phyloP scores from a whole-genome alignment of 2,797 vertebrate species.

The Bradypodion ventrale region DNA sequence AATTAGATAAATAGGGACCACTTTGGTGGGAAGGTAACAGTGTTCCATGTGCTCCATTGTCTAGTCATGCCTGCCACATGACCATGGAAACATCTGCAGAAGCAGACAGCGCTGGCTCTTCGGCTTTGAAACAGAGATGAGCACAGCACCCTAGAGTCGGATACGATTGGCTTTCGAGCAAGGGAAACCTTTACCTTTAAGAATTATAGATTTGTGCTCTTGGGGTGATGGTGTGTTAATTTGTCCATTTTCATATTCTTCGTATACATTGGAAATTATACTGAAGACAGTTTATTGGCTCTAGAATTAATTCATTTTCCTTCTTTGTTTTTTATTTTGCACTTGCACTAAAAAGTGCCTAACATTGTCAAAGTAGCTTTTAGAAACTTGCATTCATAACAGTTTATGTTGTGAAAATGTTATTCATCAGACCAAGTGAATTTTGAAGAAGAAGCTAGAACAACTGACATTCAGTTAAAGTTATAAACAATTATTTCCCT shows the following conservation, averaged over 20 bases:
- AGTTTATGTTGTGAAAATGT: background rate
- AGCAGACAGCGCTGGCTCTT: no score
- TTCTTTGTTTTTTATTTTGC: background rate
- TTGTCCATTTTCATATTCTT: background rate
- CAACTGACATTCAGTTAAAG: background rate
- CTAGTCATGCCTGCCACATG: no score
- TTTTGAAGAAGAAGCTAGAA: background rate
- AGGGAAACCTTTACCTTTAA: no score
- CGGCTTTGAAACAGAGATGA: no score
- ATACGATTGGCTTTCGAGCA: no score
- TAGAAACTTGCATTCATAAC: background rate
- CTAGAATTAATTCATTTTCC: background rate
- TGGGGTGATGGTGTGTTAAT: background rate
- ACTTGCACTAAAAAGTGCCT: background rate
- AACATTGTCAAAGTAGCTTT: background rate
- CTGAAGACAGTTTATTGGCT: background rate
- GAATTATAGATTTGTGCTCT: background rate
- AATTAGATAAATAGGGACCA: no score
- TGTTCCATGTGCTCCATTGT: no score
- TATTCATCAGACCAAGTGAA: background rate
- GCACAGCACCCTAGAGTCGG: no score
- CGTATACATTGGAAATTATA: background rate
- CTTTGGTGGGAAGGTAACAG: no score
- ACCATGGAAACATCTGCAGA: no score
- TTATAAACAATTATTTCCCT: conserved; percentile 23